Conservation (phyloP, 2,888 invertebrate species). For the Pammene aurita region DNA sequence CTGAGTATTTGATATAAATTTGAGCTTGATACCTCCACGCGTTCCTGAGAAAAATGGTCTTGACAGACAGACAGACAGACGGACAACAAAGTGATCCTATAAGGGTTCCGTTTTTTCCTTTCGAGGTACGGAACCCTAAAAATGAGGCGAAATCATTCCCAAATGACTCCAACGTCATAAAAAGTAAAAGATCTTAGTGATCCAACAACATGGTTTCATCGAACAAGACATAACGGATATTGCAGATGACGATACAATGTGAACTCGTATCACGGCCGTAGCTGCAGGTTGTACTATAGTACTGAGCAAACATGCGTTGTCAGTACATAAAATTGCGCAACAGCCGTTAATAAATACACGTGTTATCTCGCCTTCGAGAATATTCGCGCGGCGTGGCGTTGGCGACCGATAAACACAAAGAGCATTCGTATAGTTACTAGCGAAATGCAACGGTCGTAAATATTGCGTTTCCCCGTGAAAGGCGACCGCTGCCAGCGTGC, state of each 20-base stretch:
- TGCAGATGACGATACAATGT: slow-evolving; percentile 10
- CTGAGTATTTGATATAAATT: no score
- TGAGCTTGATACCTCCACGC: no score
- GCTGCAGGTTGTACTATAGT: slow-evolving; percentile 30
- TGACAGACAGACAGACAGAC: no score
- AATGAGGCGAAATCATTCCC: no score
- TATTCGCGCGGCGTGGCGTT: slow-evolving; percentile 64
- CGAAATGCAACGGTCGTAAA: slow-evolving; percentile 62
- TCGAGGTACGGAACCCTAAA: no score
- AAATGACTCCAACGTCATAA: no score
- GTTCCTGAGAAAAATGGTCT: no score
- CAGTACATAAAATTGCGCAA: slow-evolving; percentile 64
- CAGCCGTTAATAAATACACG: slow-evolving; percentile 69
- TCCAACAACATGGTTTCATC: background rate
- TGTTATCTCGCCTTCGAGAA: slow-evolving; percentile 76
- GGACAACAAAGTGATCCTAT: no score
- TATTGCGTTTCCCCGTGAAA: slow-evolving; percentile 73
- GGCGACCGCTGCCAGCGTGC: slow-evolving; percentile 68
- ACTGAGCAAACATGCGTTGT: slow-evolving; percentile 50
- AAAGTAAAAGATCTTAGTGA: no score
- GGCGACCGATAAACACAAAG: slow-evolving; percentile 51
- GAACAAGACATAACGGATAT: background rate
- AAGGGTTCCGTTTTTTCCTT: no score
- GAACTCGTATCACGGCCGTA: slow-evolving; percentile 49
- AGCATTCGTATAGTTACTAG: slow-evolving; percentile 46